Percentiles rank a stretch among this genome's conserved stretches.
phyloP scores from a whole-genome alignment of 2,797 vertebrate genomes.

The Sebastes itinus region DNA sequence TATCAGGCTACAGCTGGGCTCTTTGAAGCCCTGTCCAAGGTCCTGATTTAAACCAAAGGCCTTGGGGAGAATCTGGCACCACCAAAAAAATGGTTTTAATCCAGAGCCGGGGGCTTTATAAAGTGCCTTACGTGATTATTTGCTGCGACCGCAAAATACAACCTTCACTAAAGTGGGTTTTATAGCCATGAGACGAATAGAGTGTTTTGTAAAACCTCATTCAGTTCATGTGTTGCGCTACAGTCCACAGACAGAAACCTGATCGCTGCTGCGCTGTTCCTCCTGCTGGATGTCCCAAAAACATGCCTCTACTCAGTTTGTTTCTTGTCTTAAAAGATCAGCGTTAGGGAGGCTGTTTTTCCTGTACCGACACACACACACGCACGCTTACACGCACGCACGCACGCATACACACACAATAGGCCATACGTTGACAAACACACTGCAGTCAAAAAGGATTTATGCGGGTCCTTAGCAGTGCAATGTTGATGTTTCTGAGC shows the following conservation, averaged over 20 bases:
- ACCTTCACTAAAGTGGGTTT: not conserved
- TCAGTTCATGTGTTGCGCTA: not conserved
- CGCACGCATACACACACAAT: not conserved
- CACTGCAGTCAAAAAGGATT: slow-evolving; percentile 24
- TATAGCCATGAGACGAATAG: not conserved
- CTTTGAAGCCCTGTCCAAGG: slow-evolving; percentile 72
- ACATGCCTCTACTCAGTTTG: not conserved
- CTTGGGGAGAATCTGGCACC: slow-evolving; percentile 21
- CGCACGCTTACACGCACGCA: rapidly evolving
- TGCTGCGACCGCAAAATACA: slow-evolving; percentile 25
- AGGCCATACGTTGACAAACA: not conserved
- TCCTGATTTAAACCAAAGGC: slow-evolving; percentile 58
- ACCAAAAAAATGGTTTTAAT: slow-evolving; percentile 2
- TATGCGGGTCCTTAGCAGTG: slow-evolving; percentile 4
- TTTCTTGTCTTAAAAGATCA: not conserved
- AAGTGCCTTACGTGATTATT: slow-evolving; percentile 18
- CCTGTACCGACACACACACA: not conserved
- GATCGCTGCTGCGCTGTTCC: not conserved
- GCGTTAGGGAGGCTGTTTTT: not conserved
- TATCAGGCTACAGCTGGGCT: not conserved
- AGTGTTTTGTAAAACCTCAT: slow-evolving; percentile 16
- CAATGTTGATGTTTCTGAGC: slow-evolving; percentile 2
- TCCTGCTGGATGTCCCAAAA: not conserved
- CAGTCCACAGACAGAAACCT: slow-evolving; percentile 21
- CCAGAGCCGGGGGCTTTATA: slow-evolving; percentile 1